Percentiles rank a stretch among this genome's conserved stretches.
These are phyloP conservation scores for Blera fallax DNA, from an alignment of 2,888 invertebrate species.

Conservation along the genomic window DNA sequence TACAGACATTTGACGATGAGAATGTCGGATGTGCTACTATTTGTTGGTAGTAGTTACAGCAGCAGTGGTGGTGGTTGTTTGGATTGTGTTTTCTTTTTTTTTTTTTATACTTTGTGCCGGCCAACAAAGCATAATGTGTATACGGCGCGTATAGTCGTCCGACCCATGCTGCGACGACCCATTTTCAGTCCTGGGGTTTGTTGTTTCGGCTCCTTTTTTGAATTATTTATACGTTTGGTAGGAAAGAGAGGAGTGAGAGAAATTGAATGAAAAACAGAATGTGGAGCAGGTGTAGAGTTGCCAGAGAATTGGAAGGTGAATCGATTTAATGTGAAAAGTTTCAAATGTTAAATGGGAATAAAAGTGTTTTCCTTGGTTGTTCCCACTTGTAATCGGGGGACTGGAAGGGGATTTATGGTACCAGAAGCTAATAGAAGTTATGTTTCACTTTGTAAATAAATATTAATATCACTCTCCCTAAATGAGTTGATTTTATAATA, in stretches of 20 bases:
- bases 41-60: slow-evolving; percentile 1
- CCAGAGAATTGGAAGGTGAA: slow-evolving; percentile 49
- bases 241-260: neutral
- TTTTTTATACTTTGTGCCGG: slow-evolving; percentile 8
- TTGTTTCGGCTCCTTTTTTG: slow-evolving; percentile 42
- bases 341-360: slow-evolving; percentile 6
- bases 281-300: slow-evolving; percentile 68
- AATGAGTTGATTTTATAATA: no score
- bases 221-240: slow-evolving; percentile 59
- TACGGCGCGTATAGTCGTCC: slow-evolving; percentile 36
- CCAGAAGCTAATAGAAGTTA: neutral
- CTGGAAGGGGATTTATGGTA: neutral
- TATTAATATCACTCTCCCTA: neutral
- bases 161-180: slow-evolving; percentile 53
- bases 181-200: slow-evolving; percentile 52
- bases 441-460: neutral
- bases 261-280: slow-evolving; percentile 21
- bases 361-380: neutral
- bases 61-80: slow-evolving; percentile 28
- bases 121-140: slow-evolving; percentile 11
- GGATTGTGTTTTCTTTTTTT: slow-evolving; percentile 12
- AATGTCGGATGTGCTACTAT: slow-evolving; percentile 27
- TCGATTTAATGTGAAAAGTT: slow-evolving; percentile 63
- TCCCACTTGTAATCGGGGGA: neutral
- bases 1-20: neutral